Evolutionary conservation across 2,113 vertebrate species (phyloP).

Genomic region (Anguilla rostrata): DNA sequence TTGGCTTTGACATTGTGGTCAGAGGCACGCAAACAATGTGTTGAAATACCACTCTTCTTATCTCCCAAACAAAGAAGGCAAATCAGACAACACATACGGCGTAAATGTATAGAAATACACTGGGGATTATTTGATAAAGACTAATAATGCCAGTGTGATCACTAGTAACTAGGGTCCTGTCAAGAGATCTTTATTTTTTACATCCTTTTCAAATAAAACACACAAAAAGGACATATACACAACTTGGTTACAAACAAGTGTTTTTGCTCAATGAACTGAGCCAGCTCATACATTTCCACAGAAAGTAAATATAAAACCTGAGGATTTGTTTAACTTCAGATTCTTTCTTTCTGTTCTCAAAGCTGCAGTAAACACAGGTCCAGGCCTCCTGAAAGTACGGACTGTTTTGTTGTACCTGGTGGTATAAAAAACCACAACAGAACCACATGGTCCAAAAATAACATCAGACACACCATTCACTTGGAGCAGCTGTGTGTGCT

Average conservation of each 20-base stretch:
- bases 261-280: slow-evolving; percentile 31
- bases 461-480: not conserved
- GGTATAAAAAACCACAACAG: slow-evolving; percentile 9
- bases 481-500: slow-evolving; percentile 20
- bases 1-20: not conserved
- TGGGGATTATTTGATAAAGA: not conserved
- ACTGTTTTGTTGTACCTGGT: slow-evolving; percentile 55
- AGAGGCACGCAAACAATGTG: not conserved
- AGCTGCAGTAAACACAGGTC: slow-evolving; percentile 53
- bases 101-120: not conserved
- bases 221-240: not conserved
- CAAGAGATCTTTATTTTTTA: not conserved
- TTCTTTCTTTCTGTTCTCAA: slow-evolving; percentile 39
- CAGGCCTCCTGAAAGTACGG: slow-evolving; percentile 47
- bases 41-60: not conserved
- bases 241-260: not conserved
- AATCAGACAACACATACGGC: not conserved
- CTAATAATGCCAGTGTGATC: not conserved
- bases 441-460: not conserved
- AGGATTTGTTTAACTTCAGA: slow-evolving; percentile 50
- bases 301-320: slow-evolving; percentile 43
- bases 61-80: not conserved
- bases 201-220: not conserved
- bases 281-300: slow-evolving; percentile 44
- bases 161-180: slow-evolving; percentile 28